These are phyloP conservation scores for Drosophila falleni DNA, from an alignment of 2,888 invertebrate genomes.

Conservation along the genomic window DNA sequence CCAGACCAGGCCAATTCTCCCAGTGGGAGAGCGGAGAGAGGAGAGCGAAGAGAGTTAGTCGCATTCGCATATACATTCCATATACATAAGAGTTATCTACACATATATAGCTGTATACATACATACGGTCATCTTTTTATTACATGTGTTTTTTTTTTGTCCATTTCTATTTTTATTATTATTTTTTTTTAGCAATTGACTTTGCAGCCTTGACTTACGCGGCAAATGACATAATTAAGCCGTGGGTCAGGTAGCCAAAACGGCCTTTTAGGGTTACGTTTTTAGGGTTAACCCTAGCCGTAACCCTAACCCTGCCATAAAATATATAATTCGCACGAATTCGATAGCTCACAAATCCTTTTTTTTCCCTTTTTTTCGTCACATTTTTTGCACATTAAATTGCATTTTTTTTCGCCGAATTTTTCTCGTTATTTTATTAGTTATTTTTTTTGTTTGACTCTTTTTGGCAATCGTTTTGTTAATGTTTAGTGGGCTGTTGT, in stretches of 20 bases:
- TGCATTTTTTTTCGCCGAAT: slow-evolving; percentile 55
- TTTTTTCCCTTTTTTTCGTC: slow-evolving; percentile 44
- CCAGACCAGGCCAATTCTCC: slow-evolving; percentile 33
- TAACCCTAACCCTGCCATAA: slow-evolving; percentile 57
- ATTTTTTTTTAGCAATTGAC: slow-evolving; percentile 73
- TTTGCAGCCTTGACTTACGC: slow-evolving; percentile 78
- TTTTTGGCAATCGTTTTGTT: slow-evolving; percentile 56
- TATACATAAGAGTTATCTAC: slow-evolving; percentile 1
- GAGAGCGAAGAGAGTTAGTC: slow-evolving; percentile 5
- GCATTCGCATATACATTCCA: slow-evolving; percentile 24
- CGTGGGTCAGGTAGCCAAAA: slow-evolving; percentile 56
- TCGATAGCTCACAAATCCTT: slow-evolving; percentile 68
- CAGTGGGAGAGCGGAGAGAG: background rate
- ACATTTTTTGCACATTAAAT: slow-evolving; percentile 57
- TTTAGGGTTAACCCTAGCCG: slow-evolving; percentile 43
- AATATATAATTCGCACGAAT: slow-evolving; percentile 71
- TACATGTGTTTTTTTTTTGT: slow-evolving; percentile 39
- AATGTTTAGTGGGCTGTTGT: slow-evolving; percentile 50
- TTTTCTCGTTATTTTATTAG: slow-evolving; percentile 41
- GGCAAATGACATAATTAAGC: slow-evolving; percentile 78
- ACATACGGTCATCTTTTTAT: slow-evolving; percentile 44
- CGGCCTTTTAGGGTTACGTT: slow-evolving; percentile 32
- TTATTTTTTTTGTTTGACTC: slow-evolving; percentile 13
- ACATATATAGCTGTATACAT: background rate
- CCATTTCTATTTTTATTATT: slow-evolving; percentile 3